Percentiles rank a stretch among this genome's conserved stretches.
Conservation (phyloP, 1,140 invertebrate genomes). For the Calliphora vicina region DNA sequence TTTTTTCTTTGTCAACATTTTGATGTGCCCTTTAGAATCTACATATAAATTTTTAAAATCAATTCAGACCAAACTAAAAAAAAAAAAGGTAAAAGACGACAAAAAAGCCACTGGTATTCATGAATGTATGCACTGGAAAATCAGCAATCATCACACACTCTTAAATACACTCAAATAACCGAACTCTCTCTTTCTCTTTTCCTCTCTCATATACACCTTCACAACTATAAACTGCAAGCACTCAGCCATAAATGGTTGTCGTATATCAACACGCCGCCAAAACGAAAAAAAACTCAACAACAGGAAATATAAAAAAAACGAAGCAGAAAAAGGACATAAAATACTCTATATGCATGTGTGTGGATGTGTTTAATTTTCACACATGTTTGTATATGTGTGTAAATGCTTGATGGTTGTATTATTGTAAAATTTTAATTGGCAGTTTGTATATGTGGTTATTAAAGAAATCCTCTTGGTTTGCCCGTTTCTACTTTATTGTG, state of each 20-base stretch:
- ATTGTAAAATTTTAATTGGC: constrained; percentile 14
- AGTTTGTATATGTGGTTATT: constrained; percentile 1
- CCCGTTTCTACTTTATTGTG: neutral
- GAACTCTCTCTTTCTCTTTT: neutral
- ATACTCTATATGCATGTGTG: neutral
- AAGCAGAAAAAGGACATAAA: neutral
- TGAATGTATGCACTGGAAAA: neutral
- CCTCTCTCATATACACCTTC: neutral
- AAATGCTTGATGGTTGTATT: neutral
- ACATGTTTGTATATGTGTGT: neutral
- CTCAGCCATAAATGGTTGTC: neutral
- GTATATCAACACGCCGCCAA: neutral
- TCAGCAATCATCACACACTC: neutral
- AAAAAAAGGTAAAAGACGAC: neutral
- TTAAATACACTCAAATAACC: neutral
- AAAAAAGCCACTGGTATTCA: neutral
- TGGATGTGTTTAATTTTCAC: neutral
- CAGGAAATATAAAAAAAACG: neutral
- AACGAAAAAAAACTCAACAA: neutral
- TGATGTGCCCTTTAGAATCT: neutral
- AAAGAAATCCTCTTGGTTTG: neutral
- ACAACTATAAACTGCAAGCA: neutral
- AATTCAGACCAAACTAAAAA: neutral
- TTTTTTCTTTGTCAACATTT: neutral
- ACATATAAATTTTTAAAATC: neutral